These are phyloP conservation scores for Rhodeus uyekii DNA, from an alignment of 2,797 vertebrate genomes.

Conservation along the genomic window DNA sequence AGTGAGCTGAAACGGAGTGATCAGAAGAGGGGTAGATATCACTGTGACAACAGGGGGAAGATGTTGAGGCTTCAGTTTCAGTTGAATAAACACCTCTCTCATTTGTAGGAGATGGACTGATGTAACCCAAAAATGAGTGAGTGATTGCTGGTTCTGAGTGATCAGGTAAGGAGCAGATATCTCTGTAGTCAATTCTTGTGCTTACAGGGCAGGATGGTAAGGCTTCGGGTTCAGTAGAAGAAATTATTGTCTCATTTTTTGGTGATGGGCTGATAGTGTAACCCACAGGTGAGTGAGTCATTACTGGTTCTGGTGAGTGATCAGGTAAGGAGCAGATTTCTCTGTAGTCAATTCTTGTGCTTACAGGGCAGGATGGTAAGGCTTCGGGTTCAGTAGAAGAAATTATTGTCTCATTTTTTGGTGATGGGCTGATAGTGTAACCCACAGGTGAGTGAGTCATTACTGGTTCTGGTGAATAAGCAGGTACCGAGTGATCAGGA, in stretches of 20 bases:
- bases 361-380: slow-evolving; percentile 1
- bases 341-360: background rate
- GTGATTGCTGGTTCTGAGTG: background rate
- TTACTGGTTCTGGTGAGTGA: background rate
- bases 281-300: slow-evolving; percentile 18
- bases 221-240: slow-evolving; percentile 58
- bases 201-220: background rate
- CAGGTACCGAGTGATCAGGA: background rate
- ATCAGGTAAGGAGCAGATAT: slow-evolving; percentile 26
- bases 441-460: slow-evolving; percentile 36
- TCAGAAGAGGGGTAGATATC: slow-evolving; percentile 13
- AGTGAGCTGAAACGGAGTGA: background rate
- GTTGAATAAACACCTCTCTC: slow-evolving; percentile 54
- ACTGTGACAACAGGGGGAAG: background rate
- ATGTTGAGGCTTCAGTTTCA: slow-evolving; percentile 52
- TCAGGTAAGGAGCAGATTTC: slow-evolving; percentile 18
- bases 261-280: slow-evolving; percentile 34
- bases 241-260: slow-evolving; percentile 30
- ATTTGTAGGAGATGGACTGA: slow-evolving; percentile 15
- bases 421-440: slow-evolving; percentile 34
- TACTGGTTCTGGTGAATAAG: slow-evolving; percentile 24
- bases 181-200: background rate
- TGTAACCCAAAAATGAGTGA: slow-evolving; percentile 3
- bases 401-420: slow-evolving; percentile 32
- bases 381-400: slow-evolving; percentile 59